Conservation (phyloP, 2,113 vertebrate species). For the Hippocampus barbouri region DNA sequence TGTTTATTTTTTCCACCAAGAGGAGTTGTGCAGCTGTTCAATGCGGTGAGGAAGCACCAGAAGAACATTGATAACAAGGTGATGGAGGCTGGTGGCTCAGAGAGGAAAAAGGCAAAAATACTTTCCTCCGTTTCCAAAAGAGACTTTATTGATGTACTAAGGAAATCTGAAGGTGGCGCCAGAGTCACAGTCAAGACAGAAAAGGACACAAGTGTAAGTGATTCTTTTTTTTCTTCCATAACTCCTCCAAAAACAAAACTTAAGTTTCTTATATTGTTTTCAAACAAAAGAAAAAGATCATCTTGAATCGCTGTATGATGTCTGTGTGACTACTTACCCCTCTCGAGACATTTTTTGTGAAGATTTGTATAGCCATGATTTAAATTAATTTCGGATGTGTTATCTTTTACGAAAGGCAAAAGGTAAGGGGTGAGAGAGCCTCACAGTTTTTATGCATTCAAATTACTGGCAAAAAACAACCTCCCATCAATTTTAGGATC, state of each 20-base stretch:
- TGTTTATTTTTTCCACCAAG: conserved; percentile 52
- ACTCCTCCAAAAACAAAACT: not conserved
- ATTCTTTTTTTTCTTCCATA: not conserved
- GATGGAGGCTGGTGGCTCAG: conserved; percentile 80
- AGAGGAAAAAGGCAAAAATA: conserved; percentile 85
- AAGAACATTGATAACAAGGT: conserved; percentile 79
- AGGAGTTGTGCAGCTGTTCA: conserved; percentile 93
- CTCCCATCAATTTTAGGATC: no score
- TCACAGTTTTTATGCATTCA: no score
- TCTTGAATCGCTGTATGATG: no score
- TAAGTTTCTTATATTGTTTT: not conserved
- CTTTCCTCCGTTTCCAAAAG: conserved; percentile 85
- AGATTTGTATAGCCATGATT: no score
- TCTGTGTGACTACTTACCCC: no score
- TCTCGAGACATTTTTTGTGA: no score
- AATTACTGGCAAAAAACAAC: no score
- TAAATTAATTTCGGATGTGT: no score
- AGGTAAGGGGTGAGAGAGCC: no score
- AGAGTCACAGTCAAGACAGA: conserved; percentile 23
- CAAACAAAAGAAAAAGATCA: no score
- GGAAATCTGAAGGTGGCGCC: conserved; percentile 62
- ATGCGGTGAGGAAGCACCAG: conserved; percentile 87
- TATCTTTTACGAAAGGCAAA: no score
- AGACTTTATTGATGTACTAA: conserved; percentile 88
- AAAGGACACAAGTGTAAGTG: conserved; percentile 59